phyloP scores from a whole-genome alignment of 1,140 invertebrate species.

The Panagrolaimus sp. region DNA sequence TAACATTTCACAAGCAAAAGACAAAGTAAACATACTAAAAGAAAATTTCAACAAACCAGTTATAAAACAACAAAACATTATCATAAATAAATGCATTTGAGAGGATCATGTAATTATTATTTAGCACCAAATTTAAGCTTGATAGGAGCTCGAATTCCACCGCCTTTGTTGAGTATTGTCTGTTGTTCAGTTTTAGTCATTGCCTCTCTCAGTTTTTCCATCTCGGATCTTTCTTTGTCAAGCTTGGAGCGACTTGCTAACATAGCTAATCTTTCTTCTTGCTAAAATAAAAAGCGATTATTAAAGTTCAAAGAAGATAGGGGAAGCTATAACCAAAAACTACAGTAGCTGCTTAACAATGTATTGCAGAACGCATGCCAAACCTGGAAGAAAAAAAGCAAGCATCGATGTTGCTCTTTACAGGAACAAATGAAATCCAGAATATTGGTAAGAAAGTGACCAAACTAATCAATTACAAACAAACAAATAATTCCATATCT shows the following conservation, averaged over 20 bases:
- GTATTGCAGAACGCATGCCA: not conserved
- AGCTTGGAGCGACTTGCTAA: conserved; percentile 40
- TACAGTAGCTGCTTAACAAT: not conserved
- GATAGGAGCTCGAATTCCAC: conserved; percentile 37
- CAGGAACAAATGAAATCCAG: no score
- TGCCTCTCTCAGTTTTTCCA: conserved; percentile 36
- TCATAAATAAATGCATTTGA: no score
- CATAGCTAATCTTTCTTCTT: conserved; percentile 44
- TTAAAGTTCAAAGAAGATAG: not conserved
- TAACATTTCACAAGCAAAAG: no score
- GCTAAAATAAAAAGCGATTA: conserved; percentile 38
- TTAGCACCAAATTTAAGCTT: conserved; percentile 37
- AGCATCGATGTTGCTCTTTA: not conserved
- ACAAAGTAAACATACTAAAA: no score
- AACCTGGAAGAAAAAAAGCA: not conserved
- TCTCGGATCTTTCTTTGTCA: conserved; percentile 33
- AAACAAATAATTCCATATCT: conserved; percentile 6
- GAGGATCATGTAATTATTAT: not conserved
- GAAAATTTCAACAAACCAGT: no score
- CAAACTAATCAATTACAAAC: not conserved
- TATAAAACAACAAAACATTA: no score
- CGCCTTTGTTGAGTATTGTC: conserved; percentile 47
- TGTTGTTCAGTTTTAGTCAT: conserved; percentile 40
- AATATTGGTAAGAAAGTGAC: not conserved
- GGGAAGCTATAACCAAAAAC: conserved; percentile 6